phyloP scores from a whole-genome alignment of 2,888 invertebrate species.

The Cheilosia grossa region DNA sequence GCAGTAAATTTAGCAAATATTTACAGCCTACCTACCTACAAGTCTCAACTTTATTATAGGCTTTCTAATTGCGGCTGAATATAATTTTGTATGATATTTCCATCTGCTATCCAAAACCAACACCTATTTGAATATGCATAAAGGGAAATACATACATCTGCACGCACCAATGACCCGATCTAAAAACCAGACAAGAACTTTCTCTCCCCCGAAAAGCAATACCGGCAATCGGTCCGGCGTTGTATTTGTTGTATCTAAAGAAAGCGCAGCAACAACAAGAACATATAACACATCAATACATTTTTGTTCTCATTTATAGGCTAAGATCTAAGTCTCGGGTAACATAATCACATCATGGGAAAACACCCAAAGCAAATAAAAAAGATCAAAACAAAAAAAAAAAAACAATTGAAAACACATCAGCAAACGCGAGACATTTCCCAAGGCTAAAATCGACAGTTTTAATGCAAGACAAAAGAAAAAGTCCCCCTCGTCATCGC shows the following conservation, averaged over 20 bases:
- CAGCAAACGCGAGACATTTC: conserved; percentile 30
- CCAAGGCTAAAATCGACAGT: conserved; percentile 32
- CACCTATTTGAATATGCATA: conserved; percentile 32
- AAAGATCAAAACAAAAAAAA: conserved; percentile 29
- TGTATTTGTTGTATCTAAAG: background rate
- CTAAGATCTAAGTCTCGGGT: conserved; percentile 31
- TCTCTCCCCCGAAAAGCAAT: conserved; percentile 39
- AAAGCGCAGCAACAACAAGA: conserved; percentile 13
- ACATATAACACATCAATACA: background rate
- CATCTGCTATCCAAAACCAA: background rate
- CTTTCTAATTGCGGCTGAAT: conserved; percentile 30
- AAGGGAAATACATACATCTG: conserved; percentile 31
- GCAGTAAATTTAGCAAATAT: background rate
- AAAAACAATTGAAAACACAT: conserved; percentile 46
- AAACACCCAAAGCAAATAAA: conserved; percentile 20
- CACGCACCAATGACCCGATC: conserved; percentile 30
- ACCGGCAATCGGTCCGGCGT: conserved; percentile 21
- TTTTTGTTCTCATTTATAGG: background rate
- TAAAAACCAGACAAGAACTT: conserved; percentile 53
- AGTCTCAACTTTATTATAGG: background rate
- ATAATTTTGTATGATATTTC: conserved; percentile 2
- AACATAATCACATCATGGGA: background rate
- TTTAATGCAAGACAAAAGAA: conserved; percentile 30
- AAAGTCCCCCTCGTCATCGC: conserved; percentile 10
- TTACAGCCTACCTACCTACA: no score